Base-by-base conservation (phyloP, 1,140 invertebrate species). In the Helicoverpa armigera region DNA sequence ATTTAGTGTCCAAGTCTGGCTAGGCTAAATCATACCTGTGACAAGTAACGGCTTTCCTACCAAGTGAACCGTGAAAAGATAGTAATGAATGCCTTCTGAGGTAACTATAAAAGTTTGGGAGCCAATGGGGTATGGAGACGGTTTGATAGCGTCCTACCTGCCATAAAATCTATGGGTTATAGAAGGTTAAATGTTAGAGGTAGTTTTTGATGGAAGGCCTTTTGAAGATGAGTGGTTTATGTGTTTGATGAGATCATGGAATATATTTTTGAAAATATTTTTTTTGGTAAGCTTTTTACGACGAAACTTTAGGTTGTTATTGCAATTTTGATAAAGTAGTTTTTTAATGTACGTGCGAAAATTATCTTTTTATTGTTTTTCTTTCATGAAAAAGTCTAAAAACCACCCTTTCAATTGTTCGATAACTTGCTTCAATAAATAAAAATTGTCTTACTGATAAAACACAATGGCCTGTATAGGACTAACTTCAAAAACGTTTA, bases 21-120 rank as follows among this genome's bases (percentile, higher is more conserved):
- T 90, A 87, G 88, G 53, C 82, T 92, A 91, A 92, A 91, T 92
- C 91, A 92, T 89, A 90, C 86, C 89, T 91, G 86, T 81, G 73
- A 86, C 86, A 89, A 86, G 87, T 90, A 86, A 83, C 85, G 85
- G 83, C 74, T 83, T 83, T 76, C 83, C 65, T 81, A 72, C 72
- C 82, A 85, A 88, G 84, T 92, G 83, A 84, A 85, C 80, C 85
- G 91, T 89, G 80, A 89, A 92, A 83, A 84, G 91, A 92, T 92
- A 89, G 90, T 91, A 90, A 91, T 92, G 90, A 91, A 90, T 91
- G 83, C 83, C 51, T 56, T 35, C 58, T 58, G 10, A 80, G 73
- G 72, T 63, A 74, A 82, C 85, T 76, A 83, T 83, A 85, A 83
- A 87, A 85, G 53, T 86, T 89, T 80, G 70, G 74, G 80, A 85